These are phyloP conservation scores for Patella ulyssiponensis DNA, from an alignment of 2,888 invertebrate species.

Conservation along the genomic window DNA sequence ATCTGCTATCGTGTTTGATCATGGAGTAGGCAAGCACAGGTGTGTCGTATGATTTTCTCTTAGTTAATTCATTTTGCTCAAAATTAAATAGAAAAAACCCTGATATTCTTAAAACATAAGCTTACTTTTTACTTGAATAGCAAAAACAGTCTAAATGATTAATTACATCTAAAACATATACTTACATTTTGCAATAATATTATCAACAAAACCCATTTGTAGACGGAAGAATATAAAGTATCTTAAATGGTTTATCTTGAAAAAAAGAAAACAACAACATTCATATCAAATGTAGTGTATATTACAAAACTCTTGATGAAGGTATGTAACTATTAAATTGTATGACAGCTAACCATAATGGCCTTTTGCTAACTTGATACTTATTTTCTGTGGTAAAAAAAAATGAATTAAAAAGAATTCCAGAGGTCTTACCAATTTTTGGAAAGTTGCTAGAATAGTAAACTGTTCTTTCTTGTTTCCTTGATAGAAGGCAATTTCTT, in stretches of 20 bases:
- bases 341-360: not conserved
- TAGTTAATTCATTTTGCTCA: no score
- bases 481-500: slow-evolving; percentile 85
- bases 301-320: slow-evolving; percentile 2
- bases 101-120: no score
- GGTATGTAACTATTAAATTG: not conserved
- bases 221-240: slow-evolving; percentile 90
- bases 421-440: slow-evolving; percentile 80
- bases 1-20: no score
- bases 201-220: slow-evolving; percentile 94
- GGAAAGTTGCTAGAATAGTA: slow-evolving; percentile 89
- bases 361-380: not conserved
- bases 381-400: not conserved
- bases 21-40: no score
- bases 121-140: no score
- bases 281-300: slow-evolving; percentile 3
- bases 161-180: slow-evolving; percentile 34
- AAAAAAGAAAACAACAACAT: slow-evolving; percentile 34
- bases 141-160: slow-evolving; percentile 12
- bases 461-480: slow-evolving; percentile 84
- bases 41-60: no score
- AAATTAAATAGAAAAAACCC: no score
- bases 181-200: slow-evolving; percentile 95
- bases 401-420: not conserved
- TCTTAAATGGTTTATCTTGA: slow-evolving; percentile 83